Evolutionary conservation across 2,888 invertebrate genomes (phyloP).

Genomic region (Furcula furcula): DNA sequence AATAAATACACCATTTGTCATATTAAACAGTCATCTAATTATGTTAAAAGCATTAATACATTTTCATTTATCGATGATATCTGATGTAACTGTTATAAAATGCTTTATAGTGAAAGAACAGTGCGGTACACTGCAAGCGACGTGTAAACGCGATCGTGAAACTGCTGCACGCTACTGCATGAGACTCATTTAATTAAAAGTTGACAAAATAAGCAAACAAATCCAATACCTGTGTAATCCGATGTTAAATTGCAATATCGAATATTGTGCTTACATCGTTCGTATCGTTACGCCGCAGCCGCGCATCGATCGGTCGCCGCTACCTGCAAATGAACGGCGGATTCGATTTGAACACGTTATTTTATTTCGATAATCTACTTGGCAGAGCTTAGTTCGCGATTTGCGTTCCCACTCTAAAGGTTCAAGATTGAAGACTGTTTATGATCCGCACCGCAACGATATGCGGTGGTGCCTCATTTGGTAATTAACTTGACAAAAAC

Average conservation of each 20-base stretch:
- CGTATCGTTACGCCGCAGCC: neutral
- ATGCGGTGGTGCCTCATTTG: too few species aligned
- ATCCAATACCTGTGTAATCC: slow-evolving; percentile 1
- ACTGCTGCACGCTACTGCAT: slow-evolving; percentile 1
- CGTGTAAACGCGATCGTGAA: neutral
- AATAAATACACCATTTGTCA: too few species aligned
- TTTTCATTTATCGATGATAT: too few species aligned
- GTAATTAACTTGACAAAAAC: too few species aligned
- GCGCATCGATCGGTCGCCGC: neutral
- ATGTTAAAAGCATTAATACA: too few species aligned
- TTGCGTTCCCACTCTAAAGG: neutral
- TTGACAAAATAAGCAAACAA: neutral
- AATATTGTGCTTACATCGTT: neutral
- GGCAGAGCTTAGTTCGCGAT: neutral
- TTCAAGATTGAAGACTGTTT: neutral
- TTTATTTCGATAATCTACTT: slow-evolving; percentile 1
- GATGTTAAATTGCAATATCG: neutral
- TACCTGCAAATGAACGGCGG: neutral
- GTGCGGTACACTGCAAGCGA: too few species aligned
- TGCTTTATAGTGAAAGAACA: too few species aligned
- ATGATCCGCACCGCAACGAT: too few species aligned
- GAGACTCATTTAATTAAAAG: slow-evolving; percentile 1
- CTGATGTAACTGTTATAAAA: too few species aligned
- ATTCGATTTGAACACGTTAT: neutral
- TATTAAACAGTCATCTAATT: too few species aligned